Evolutionary conservation across 2,797 vertebrate genomes (phyloP).

Genomic region (Xenopus petersii): DNA sequence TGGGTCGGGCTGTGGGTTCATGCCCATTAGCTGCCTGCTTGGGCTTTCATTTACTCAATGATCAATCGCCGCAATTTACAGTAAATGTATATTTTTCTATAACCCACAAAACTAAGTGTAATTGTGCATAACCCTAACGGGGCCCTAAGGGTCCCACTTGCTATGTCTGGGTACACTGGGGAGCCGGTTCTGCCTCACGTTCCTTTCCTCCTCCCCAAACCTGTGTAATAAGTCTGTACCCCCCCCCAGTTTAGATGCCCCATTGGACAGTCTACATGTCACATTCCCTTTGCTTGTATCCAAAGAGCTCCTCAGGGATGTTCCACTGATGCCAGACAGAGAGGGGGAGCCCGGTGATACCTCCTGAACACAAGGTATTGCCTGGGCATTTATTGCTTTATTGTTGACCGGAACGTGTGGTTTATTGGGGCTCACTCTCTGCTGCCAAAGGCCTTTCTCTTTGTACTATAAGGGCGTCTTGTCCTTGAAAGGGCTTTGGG

Average conservation of each 20-base stretch:
- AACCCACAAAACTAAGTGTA: no score
- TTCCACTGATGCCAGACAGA: constrained; percentile 43
- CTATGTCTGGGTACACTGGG: no score
- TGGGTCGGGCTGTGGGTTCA: no score
- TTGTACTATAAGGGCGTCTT: constrained; percentile 36
- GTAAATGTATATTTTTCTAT: no score
- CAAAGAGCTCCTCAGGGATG: constrained; percentile 49
- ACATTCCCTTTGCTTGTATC: constrained; percentile 35
- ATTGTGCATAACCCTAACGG: no score
- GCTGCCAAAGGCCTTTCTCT: constrained; percentile 35
- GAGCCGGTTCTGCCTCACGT: no score
- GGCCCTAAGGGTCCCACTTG: no score
- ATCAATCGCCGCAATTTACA: no score
- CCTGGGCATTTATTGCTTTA: constrained; percentile 30
- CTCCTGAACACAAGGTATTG: constrained; percentile 17
- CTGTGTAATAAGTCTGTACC: no score
- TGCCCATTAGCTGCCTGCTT: no score
- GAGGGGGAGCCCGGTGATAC: constrained; percentile 27
- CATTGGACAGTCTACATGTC: constrained; percentile 25
- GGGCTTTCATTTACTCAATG: no score
- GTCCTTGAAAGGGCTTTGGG: constrained; percentile 48
- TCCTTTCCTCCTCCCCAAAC: no score
- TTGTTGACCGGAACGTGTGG: constrained; percentile 13
- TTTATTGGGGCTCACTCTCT: constrained; percentile 14
- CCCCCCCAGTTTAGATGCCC: constrained; percentile 6